These are phyloP conservation scores for Machimus rusticus DNA, from an alignment of 2,888 invertebrate species.

Conservation along the genomic window DNA sequence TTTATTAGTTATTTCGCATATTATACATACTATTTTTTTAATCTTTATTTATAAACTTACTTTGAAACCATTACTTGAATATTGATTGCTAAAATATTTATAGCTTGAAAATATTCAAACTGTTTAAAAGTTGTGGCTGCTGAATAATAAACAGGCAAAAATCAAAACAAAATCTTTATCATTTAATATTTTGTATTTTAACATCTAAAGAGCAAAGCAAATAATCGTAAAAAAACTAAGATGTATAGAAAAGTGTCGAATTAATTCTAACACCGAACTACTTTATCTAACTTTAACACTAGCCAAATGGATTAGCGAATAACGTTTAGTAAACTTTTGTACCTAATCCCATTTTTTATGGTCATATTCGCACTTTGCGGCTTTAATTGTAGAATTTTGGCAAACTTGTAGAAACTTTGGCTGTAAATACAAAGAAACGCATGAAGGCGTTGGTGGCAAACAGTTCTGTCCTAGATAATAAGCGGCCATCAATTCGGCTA, in stretches of 20 bases:
- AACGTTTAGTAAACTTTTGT: not conserved
- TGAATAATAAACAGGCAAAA: no score
- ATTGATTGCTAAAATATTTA: no score
- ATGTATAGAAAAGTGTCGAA: not conserved
- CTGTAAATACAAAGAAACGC: conserved; percentile 20
- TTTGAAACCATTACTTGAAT: no score
- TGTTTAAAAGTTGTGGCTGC: no score
- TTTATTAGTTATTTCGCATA: not conserved
- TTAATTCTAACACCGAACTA: not conserved
- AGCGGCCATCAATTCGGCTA: conserved; percentile 5
- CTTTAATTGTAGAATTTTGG: conserved; percentile 5
- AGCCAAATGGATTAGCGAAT: not conserved
- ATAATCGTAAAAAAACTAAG: not conserved
- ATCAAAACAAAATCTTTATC: no score
- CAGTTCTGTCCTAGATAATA: conserved; percentile 16
- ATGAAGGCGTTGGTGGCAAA: conserved; percentile 6
- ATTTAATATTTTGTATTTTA: no score
- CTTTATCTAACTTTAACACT: not conserved
- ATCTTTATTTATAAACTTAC: no score
- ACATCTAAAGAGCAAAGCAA: not conserved
- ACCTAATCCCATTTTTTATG: not conserved
- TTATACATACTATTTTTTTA: no score
- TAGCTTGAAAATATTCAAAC: no score
- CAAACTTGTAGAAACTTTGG: not conserved
- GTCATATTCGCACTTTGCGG: not conserved